Base-by-base conservation (phyloP, 1,140 invertebrate genomes). In the Trypoxylus dichotomus region DNA sequence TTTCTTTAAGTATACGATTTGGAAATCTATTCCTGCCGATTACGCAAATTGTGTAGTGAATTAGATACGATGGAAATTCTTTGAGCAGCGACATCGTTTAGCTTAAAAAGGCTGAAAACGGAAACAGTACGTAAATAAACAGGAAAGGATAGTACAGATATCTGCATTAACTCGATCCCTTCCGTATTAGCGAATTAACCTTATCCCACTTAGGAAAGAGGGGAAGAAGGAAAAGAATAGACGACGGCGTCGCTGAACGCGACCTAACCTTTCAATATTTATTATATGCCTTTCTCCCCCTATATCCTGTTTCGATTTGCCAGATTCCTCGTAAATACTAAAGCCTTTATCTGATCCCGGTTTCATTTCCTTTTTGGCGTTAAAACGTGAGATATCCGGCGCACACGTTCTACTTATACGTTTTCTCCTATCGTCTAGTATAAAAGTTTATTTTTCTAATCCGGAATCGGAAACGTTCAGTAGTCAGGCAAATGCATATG, bases 321-420 rank as follows among this genome's bases (percentile, higher is more conserved):
- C 60, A 63, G 60, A 63, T 63, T 63, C 60, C 60, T 63, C 60
- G 60, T 63, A 63, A 63, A 63, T 63, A 63, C 21, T 63, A 63
- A 63, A 63, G 60, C 60, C 60, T 63, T 63, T 63, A 63, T 63
- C 60, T 63, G 60, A 63, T 63, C 60, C 60, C 60, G 1, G 60
- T 25, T 63, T 63, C 60, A 63, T 63, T 63, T 63, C 60, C 60
- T 63, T 63, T 63, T 63, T 63, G 60, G 60, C 60, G 60, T 63
- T 63, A 63, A 63, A 63, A 63, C 60, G 60, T 63, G 60, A 19
- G 60, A 63, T 63, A 21, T 63, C 19, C 60, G 3, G 19, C 60
- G 5, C 60, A 63, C 60, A 63, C 60, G 60, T 63, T 63, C 19
- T 63, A 63, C 60, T 63, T 63, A 63, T 63, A 63, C 19, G 60